phyloP scores from a whole-genome alignment of 2,113 vertebrate genomes.

The Choloepus hoffmanni region DNA sequence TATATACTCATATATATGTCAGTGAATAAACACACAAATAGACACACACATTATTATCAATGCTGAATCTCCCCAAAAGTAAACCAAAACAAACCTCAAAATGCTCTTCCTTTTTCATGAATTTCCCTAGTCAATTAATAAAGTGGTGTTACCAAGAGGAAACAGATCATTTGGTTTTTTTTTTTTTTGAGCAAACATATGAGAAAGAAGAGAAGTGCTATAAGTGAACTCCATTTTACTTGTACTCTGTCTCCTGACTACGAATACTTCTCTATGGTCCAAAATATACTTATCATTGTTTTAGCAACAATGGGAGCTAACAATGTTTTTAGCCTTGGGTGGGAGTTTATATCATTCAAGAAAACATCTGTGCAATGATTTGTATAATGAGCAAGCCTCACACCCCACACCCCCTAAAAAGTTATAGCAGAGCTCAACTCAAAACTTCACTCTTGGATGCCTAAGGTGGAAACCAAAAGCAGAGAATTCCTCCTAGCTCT shows the following conservation, averaged over 20 bases:
- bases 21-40: background rate
- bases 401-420: background rate
- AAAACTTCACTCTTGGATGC: background rate
- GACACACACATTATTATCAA: background rate
- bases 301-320: background rate
- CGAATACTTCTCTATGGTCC: background rate
- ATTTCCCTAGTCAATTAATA: background rate
- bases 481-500: background rate
- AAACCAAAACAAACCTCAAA: background rate
- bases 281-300: background rate
- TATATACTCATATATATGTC: background rate
- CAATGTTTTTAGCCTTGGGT: background rate
- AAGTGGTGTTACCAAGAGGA: background rate
- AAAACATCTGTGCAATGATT: conserved; percentile 23
- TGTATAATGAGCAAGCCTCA: background rate
- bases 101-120: background rate
- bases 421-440: background rate
- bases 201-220: background rate
- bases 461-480: background rate
- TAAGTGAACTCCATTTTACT: background rate
- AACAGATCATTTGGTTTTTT: background rate
- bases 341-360: background rate
- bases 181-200: background rate
- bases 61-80: background rate
- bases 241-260: background rate